Conservation (phyloP, 2,888 invertebrate species). For the Rotaria macrura region DNA sequence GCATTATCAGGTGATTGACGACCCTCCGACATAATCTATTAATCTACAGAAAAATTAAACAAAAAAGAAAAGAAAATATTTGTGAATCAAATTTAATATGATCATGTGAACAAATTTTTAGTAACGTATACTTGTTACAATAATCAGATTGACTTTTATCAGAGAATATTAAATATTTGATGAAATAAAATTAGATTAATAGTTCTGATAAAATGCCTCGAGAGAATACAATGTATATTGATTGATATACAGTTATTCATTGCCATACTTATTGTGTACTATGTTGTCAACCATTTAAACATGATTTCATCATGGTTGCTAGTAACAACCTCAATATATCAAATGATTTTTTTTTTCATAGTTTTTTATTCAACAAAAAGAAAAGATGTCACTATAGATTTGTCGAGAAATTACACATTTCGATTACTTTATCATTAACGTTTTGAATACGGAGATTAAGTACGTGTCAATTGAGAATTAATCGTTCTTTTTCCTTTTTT, state of each 20-base stretch:
- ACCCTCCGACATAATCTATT: neutral
- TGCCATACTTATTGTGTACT: neutral
- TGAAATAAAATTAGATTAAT: too few species aligned
- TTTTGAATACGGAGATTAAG: neutral
- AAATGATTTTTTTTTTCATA: neutral
- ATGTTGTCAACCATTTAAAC: neutral
- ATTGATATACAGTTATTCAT: neutral
- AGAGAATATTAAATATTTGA: too few species aligned
- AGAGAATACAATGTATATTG: too few species aligned
- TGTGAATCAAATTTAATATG: too few species aligned
- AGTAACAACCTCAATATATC: neutral
- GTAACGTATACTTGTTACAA: too few species aligned
- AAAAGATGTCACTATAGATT: neutral
- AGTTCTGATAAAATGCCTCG: too few species aligned
- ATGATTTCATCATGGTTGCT: neutral
- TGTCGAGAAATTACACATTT: neutral
- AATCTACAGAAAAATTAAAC: neutral
- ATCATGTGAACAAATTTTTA: too few species aligned
- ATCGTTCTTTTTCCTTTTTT: neutral
- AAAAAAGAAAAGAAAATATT: too few species aligned
- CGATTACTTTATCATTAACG: neutral
- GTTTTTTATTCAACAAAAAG: neutral
- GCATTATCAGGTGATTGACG: neutral
- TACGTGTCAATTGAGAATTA: slow-evolving; percentile 6
- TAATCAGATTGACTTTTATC: too few species aligned